A percentile compares a stretch with the other conserved stretches of the same genome.
phyloP scores from a whole-genome alignment of 2,888 invertebrate genomes.

The Cremastinae sp. region DNA sequence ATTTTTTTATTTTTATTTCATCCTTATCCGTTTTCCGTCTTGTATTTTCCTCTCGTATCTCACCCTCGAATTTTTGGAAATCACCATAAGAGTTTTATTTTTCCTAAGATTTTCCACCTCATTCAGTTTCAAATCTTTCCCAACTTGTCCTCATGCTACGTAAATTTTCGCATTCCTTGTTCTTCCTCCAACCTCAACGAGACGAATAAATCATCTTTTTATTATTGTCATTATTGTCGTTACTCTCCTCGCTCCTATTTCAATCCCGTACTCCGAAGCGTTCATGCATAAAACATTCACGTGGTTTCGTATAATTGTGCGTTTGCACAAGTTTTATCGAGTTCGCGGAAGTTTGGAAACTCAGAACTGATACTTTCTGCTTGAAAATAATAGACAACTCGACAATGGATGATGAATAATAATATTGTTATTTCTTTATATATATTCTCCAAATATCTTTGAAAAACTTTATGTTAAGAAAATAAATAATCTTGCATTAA shows the following conservation, averaged over 20 bases:
- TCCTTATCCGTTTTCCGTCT: no score
- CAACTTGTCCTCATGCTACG: constrained; percentile 1
- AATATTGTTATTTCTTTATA: no score
- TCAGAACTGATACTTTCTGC: not conserved
- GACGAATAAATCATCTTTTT: constrained; percentile 24
- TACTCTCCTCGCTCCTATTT: constrained; percentile 27
- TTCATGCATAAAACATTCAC: constrained; percentile 19
- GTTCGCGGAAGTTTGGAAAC: constrained; percentile 5
- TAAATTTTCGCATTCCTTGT: constrained; percentile 22
- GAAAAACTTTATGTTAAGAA: no score
- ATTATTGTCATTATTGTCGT: constrained; percentile 29
- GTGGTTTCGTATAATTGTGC: constrained; percentile 2
- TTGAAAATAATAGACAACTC: not conserved
- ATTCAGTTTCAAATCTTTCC: constrained; percentile 43
- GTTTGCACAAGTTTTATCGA: constrained; percentile 2
- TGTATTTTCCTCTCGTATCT: constrained; percentile 29
- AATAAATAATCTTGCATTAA: no score
- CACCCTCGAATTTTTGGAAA: not conserved
- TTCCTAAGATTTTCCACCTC: constrained; percentile 23
- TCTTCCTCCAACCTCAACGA: not conserved
- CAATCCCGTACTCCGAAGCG: not conserved
- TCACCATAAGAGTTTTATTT: constrained; percentile 7
- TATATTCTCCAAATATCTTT: no score
- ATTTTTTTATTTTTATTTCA: constrained; percentile 18
- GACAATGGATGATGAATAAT: no score